Evolutionary conservation across 2,113 vertebrate species (phyloP).

Genomic region (Calidris pygmaea): DNA sequence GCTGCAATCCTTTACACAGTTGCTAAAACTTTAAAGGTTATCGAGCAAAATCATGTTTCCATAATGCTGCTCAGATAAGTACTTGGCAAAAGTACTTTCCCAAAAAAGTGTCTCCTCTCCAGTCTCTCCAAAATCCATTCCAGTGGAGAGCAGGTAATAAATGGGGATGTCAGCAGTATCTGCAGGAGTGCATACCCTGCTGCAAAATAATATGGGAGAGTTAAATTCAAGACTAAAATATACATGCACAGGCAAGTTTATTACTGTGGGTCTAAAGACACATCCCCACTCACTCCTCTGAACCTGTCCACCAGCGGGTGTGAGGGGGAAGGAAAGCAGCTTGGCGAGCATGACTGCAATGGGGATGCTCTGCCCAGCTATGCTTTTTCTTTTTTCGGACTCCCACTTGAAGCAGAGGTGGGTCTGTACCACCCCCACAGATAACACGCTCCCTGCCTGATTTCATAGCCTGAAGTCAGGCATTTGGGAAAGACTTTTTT

Average conservation of each 20-base stretch:
- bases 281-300: not conserved
- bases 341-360: not conserved
- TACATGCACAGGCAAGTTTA: not conserved
- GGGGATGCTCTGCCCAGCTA: not conserved
- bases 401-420: not conserved
- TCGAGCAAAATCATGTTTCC: not conserved
- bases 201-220: not conserved
- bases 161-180: not conserved
- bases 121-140: not conserved
- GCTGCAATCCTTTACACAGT: not conserved
- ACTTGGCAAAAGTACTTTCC: not conserved
- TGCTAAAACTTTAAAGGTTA: not conserved
- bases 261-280: not conserved
- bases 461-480: not conserved
- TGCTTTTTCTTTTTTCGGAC: not conserved
- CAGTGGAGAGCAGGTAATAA: not conserved
- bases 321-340: not conserved
- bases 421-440: not conserved
- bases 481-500: not conserved
- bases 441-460: not conserved
- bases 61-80: not conserved
- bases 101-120: not conserved
- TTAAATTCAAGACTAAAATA: not conserved
- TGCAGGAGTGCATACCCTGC: not conserved
- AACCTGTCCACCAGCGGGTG: not conserved